Percentiles rank a stretch among this genome's conserved stretches.
Evolutionary conservation across 37 sponge, comb jelly and placozoan species (phyloP).

Genomic region (Spongilla lacustris): DNA sequence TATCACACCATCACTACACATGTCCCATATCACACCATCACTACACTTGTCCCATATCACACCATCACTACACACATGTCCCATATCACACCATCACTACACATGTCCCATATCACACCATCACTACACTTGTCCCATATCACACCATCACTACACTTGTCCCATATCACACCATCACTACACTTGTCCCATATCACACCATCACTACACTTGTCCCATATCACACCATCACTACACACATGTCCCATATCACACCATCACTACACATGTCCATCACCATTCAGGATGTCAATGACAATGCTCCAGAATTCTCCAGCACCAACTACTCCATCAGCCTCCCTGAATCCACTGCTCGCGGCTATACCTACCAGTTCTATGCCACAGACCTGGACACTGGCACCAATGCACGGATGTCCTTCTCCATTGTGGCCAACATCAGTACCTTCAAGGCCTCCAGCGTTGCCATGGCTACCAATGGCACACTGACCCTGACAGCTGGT

Average conservation of each 20-base stretch:
- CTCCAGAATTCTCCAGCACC: constrained; percentile 23
- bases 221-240: neutral
- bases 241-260: neutral
- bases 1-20: too few species aligned
- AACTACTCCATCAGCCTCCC: constrained; percentile 15
- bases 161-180: too few species aligned
- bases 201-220: too few species aligned
- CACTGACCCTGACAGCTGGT: neutral
- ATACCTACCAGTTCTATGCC: constrained; percentile 8
- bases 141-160: too few species aligned
- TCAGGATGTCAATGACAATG: constrained; percentile 51
- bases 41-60: too few species aligned
- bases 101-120: too few species aligned
- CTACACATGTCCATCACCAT: neutral
- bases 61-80: too few species aligned
- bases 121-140: too few species aligned
- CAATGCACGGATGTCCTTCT: constrained; percentile 13
- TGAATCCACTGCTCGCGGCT: constrained; percentile 17
- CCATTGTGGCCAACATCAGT: neutral
- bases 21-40: too few species aligned
- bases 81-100: too few species aligned
- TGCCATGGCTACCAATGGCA: neutral
- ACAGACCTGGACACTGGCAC: constrained; percentile 25
- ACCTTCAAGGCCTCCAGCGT: neutral
- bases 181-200: too few species aligned